These are phyloP conservation scores for Caranx ignobilis DNA, from an alignment of 2,113 vertebrate genomes.

Conservation along the genomic window DNA sequence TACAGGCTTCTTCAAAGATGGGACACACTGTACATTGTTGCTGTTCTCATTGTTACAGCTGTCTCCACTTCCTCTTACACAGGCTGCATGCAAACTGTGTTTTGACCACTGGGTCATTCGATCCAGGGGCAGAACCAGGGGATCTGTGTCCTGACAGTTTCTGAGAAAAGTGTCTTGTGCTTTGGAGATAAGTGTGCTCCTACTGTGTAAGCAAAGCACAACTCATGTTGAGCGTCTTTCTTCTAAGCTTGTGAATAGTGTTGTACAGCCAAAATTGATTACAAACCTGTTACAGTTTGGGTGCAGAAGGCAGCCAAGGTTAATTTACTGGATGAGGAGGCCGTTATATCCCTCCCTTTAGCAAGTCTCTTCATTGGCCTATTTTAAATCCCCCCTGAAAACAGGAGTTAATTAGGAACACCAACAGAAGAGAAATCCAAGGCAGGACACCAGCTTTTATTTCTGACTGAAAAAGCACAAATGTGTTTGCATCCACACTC, in stretches of 20 bases:
- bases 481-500: slow-evolving; percentile 46
- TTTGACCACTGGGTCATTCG: slow-evolving; percentile 23
- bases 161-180: slow-evolving; percentile 35
- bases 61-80: slow-evolving; percentile 15
- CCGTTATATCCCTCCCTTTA: slow-evolving; percentile 65
- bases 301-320: slow-evolving; percentile 73
- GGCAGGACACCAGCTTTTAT: slow-evolving; percentile 57
- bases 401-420: slow-evolving; percentile 76
- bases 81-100: slow-evolving; percentile 15
- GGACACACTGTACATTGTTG: background rate
- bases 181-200: slow-evolving; percentile 44
- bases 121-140: slow-evolving; percentile 6
- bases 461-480: slow-evolving; percentile 64
- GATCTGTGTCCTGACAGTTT: slow-evolving; percentile 7
- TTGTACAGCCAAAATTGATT: slow-evolving; percentile 47
- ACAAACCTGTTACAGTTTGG: slow-evolving; percentile 73
- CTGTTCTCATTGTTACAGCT: slow-evolving; percentile 18
- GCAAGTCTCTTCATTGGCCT: slow-evolving; percentile 66
- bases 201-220: slow-evolving; percentile 47
- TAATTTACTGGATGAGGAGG: slow-evolving; percentile 77
- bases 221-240: slow-evolving; percentile 58
- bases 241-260: slow-evolving; percentile 17
- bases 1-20: slow-evolving; percentile 1
- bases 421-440: slow-evolving; percentile 60
- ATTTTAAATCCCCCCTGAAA: slow-evolving; percentile 76